phyloP scores from a whole-genome alignment of 2,888 invertebrate genomes.

The Limnephilus auricula region DNA sequence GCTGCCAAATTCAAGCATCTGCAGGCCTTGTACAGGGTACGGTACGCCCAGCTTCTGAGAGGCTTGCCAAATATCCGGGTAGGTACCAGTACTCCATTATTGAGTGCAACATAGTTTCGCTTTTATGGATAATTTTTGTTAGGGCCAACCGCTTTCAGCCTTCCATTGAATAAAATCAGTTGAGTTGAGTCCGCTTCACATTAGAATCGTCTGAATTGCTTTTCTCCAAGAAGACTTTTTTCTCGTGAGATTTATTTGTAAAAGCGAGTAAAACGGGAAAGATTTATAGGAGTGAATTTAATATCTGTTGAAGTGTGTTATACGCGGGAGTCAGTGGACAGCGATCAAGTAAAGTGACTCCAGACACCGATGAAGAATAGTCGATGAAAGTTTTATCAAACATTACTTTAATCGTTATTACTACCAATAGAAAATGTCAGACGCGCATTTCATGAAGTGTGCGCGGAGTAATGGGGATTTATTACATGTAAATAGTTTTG shows the following conservation, averaged over 20 bases:
- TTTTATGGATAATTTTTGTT: background rate
- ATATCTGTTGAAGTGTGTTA: slow-evolving; percentile 20
- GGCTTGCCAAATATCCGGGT: too few relatives aligned
- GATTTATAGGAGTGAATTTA: background rate
- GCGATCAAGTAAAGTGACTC: background rate
- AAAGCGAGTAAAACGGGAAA: background rate
- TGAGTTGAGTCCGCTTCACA: background rate
- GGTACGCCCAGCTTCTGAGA: too few relatives aligned
- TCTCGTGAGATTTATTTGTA: background rate
- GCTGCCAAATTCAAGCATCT: too few relatives aligned
- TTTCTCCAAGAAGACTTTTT: background rate
- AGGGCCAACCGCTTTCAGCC: too few relatives aligned
- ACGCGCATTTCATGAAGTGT: background rate
- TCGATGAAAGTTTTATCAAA: background rate
- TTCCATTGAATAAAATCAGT: background rate
- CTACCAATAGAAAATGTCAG: background rate
- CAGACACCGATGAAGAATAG: background rate
- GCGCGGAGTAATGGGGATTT: background rate
- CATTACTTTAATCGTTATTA: background rate
- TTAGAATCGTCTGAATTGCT: background rate
- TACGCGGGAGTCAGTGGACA: background rate
- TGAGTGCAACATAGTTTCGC: too few relatives aligned
- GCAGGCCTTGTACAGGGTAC: too few relatives aligned
- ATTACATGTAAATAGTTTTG: background rate
- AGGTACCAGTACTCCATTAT: too few relatives aligned